These are phyloP conservation scores for Globicephala melas DNA, from an alignment of 2,113 vertebrate genomes.

Conservation along the genomic window DNA sequence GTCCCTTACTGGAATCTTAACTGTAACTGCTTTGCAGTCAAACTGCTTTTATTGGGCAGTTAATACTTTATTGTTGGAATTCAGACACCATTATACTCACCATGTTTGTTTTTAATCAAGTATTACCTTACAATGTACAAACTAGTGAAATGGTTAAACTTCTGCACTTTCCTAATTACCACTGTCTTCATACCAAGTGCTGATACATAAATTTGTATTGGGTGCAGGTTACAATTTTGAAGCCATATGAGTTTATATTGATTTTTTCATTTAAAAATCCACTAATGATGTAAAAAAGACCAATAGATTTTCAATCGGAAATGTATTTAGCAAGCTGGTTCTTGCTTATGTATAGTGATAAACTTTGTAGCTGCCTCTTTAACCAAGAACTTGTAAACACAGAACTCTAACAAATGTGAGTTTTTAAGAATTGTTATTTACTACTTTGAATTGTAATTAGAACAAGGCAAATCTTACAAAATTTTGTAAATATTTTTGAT, in stretches of 20 bases:
- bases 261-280: conserved; percentile 66
- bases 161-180: conserved; percentile 82
- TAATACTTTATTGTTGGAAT: conserved; percentile 73
- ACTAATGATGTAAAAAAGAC: conserved; percentile 77
- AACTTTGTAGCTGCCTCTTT: conserved; percentile 85
- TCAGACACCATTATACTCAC: conserved; percentile 49
- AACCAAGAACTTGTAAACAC: conserved; percentile 84
- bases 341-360: conserved; percentile 89
- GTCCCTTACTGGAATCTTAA: conserved; percentile 78
- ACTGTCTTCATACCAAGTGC: conserved; percentile 78
- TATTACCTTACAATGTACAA: conserved; percentile 73
- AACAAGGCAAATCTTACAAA: conserved; percentile 85
- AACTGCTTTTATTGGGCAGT: conserved; percentile 64
- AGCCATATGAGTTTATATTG: conserved; percentile 85
- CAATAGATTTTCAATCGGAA: conserved; percentile 76
- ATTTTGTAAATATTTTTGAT: conserved; percentile 92
- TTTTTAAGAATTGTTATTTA: conserved; percentile 83
- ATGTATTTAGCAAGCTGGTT: conserved; percentile 93
- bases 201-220: conserved; percentile 75
- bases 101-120: conserved; percentile 73
- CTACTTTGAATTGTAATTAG: conserved; percentile 86
- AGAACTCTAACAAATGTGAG: conserved; percentile 81
- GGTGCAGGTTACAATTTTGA: conserved; percentile 85
- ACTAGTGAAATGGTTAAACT: conserved; percentile 78
- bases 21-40: conserved; percentile 80